Evolutionary conservation across 1,140 invertebrate species (phyloP).

Genomic region (Megathymus violae): DNA sequence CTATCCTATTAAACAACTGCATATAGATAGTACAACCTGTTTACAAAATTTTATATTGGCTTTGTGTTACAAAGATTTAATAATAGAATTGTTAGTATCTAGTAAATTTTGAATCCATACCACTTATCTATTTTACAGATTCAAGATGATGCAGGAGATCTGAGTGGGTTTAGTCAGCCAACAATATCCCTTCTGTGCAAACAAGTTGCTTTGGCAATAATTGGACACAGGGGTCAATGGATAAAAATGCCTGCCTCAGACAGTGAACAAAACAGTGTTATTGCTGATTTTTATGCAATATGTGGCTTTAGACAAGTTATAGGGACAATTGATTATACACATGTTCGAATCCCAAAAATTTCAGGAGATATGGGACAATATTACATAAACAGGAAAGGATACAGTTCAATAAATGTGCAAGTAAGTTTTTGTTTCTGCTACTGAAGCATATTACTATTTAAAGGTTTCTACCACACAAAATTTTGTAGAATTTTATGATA

Average conservation of each 20-base stretch:
- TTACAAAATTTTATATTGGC: no score
- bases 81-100: background rate
- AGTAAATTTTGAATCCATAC: conserved; percentile 13
- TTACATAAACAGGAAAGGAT: conserved; percentile 27
- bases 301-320: conserved; percentile 36
- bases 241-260: no score
- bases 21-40: no score
- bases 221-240: no score
- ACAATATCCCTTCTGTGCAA: no score
- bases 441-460: background rate
- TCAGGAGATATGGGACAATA: conserved; percentile 15
- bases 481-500: background rate
- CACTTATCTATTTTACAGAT: conserved; percentile 25
- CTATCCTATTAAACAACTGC: no score
- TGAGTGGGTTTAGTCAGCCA: no score
- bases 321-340: conserved; percentile 36
- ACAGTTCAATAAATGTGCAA: conserved; percentile 27
- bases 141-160: no score
- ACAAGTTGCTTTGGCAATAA: no score
- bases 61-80: no score
- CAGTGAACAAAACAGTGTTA: no score
- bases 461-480: conserved; percentile 1
- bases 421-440: conserved; percentile 6
- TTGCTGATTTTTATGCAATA: conserved; percentile 31
- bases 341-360: conserved; percentile 21